Conservation (phyloP, 2,888 invertebrate species). For the Loripinus fragilis region DNA sequence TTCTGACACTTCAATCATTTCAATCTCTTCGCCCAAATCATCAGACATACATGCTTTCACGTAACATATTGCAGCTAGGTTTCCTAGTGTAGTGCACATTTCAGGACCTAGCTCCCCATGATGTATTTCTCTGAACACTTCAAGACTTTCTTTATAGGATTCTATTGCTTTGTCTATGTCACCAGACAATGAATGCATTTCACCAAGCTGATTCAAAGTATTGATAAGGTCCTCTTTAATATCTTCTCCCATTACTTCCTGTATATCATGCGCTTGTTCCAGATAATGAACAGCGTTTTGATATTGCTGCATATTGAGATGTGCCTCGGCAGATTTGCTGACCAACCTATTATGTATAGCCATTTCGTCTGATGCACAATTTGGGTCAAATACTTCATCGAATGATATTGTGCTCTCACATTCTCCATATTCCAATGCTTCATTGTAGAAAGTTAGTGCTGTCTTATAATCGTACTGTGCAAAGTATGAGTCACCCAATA, state of each 20-base stretch:
- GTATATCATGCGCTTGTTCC: slow-evolving; percentile 81
- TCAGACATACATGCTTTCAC: slow-evolving; percentile 81
- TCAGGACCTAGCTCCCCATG: slow-evolving; percentile 77
- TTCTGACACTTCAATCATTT: slow-evolving; percentile 78
- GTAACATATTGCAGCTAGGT: slow-evolving; percentile 81
- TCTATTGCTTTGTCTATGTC: slow-evolving; percentile 82
- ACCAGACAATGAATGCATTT: slow-evolving; percentile 81
- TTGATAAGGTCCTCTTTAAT: slow-evolving; percentile 81
- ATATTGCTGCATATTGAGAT: slow-evolving; percentile 81
- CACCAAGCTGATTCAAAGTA: slow-evolving; percentile 79
- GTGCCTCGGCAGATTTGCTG: slow-evolving; percentile 81
- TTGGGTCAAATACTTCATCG: slow-evolving; percentile 69
- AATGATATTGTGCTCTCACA: slow-evolving; percentile 69
- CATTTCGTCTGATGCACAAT: slow-evolving; percentile 75
- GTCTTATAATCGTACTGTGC: slow-evolving; percentile 80
- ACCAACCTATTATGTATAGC: slow-evolving; percentile 82
- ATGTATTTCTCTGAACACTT: slow-evolving; percentile 79
- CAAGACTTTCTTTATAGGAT: slow-evolving; percentile 80
- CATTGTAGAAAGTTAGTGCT: slow-evolving; percentile 79
- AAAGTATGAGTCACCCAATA: slow-evolving; percentile 80
- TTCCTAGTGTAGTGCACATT: slow-evolving; percentile 78
- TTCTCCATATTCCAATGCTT: slow-evolving; percentile 79
- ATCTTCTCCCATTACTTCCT: slow-evolving; percentile 80
- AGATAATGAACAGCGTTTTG: slow-evolving; percentile 80
- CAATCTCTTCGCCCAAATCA: slow-evolving; percentile 75